Evolutionary conservation across 2,113 vertebrate genomes (phyloP), one percentile per base, ranked within the genome.

Genomic region (Pavo muticus): DNA sequence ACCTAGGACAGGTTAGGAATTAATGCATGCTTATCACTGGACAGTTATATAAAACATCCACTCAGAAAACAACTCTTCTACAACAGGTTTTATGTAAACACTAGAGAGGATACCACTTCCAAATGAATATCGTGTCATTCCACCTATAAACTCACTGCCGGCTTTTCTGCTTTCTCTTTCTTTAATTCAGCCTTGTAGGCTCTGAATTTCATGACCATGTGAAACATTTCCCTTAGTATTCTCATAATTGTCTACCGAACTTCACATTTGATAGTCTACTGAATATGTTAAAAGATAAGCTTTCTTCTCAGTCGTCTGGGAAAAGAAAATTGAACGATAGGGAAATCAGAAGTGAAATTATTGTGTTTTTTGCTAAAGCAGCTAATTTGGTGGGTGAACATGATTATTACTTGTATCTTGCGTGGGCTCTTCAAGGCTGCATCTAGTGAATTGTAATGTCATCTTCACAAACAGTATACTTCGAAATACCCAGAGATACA

Each of bases 281-380:
- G 40, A 57, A 35, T 67, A 89, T 8, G 30, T 61, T 91, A 82
- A 87, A 75, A 72, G 9, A 78, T 12, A 65, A 82, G 69, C 19
- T 68, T 87, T 92, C 39, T 71, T 69, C 83, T 72, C 0, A 0
- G 52, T 86, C 40, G 81, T 54, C 12, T 21, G 5, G 37, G 77
- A 91, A 89, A 88, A 88, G 21, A 44, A 79, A 94, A 82, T 19
- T 59, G n/a, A 91, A 94, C 89, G 67, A 85, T 0, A 89, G 14
- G 11, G 35, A 92, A 93, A 81, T 50, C 25, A 78, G 60, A 94
- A 91, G 35, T 40, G 45, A 77, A 94, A 86, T 61, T 8, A 68
- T 20, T 70, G n/a, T 88, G 42, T 63, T 90, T 78, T 68, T 60
- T 81, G 52, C 39, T 72, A 64, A 18, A 67, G 47, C 29, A 78